Percentiles rank a stretch among this genome's conserved stretches.
phyloP scores from a whole-genome alignment of 2,888 invertebrate species.

The Psylliodes chrysocephalus region DNA sequence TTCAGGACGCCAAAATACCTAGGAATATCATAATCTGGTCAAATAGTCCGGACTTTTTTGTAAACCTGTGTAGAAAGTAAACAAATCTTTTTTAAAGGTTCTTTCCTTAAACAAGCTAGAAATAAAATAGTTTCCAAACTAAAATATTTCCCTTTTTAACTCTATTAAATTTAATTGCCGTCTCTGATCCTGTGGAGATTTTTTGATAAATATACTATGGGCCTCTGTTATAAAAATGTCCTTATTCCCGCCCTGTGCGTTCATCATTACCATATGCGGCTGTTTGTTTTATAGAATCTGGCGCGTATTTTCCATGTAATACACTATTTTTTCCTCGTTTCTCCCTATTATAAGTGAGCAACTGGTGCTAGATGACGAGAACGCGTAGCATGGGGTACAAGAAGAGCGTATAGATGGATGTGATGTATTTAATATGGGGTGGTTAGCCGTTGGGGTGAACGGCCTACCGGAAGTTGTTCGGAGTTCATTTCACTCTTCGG shows the following conservation, averaged over 20 bases:
- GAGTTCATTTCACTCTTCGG: conserved; percentile 35
- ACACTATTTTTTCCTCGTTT: conserved; percentile 1
- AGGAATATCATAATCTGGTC: too few relatives aligned
- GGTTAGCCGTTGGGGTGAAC: conserved; percentile 36
- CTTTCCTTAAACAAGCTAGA: too few relatives aligned
- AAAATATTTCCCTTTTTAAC: too few relatives aligned
- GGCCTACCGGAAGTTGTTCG: conserved; percentile 39
- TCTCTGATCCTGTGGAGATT: too few relatives aligned
- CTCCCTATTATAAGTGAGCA: conserved; percentile 7
- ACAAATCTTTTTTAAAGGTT: too few relatives aligned
- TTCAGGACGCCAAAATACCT: too few relatives aligned
- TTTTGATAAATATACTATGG: too few relatives aligned
- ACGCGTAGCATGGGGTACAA: conserved; percentile 25
- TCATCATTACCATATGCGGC: conserved; percentile 4
- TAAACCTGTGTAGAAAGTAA: too few relatives aligned
- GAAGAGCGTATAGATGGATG: background rate
- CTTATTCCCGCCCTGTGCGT: background rate
- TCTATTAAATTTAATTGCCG: too few relatives aligned
- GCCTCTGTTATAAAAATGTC: too few relatives aligned
- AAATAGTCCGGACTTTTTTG: too few relatives aligned
- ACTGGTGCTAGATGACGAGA: conserved; percentile 26
- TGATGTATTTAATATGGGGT: conserved; percentile 24
- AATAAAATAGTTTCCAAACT: too few relatives aligned
- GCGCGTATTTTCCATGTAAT: conserved; percentile 3
- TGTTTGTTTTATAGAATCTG: conserved; percentile 20